Evolutionary conservation across 2,888 invertebrate species (phyloP), one percentile per base, ranked within the genome.

Genomic region (Hyles lineata): DNA sequence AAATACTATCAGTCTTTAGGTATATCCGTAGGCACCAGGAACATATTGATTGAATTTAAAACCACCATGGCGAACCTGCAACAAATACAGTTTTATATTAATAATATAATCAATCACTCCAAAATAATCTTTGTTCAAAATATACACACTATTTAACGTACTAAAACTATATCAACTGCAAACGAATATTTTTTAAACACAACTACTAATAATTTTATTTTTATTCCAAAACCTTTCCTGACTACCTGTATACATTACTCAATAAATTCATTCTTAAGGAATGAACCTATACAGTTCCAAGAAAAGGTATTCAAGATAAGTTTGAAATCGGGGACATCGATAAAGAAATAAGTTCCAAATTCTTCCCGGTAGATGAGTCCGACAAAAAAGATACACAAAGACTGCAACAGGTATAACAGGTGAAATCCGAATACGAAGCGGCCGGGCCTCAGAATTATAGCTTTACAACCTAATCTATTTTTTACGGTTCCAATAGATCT

Each of bases 1-100:
- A 82, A 91, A 91, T 91, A 89, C 92, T 93, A 91, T 93, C 93
- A 93, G 93, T 93, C 93, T 93, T 92, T 85, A 67, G 50, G 67
- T 67, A 80, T 75, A 84, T 85, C 79, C 80, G 78, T 81, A 85
- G 82, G 85, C 82, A 83, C 79, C 82, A 89, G 86, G 87, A 89
- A 88, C 88, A 84, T 79, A 76, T 79, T 78, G 77, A 75, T 82
- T 83, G 85, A 76, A 83, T 82, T 80, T 81, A 79, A 80, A 81
- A 79, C 77, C 76, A 74, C 78, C 72, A 74, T 70, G 71, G 75
- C 71, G 74, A 83, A 89, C 85, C 92, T 92, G 92, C 4, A 88
- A 92, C 79, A 85, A 81, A n/a, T 9, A 55, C 6, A 70, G 23
- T 4, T 23, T 23, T 43, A 8, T 23, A 17, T 23, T 21, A 67